Evolutionary conservation across 1,140 invertebrate genomes (phyloP).

Genomic region (Macrostomum lignano): DNA sequence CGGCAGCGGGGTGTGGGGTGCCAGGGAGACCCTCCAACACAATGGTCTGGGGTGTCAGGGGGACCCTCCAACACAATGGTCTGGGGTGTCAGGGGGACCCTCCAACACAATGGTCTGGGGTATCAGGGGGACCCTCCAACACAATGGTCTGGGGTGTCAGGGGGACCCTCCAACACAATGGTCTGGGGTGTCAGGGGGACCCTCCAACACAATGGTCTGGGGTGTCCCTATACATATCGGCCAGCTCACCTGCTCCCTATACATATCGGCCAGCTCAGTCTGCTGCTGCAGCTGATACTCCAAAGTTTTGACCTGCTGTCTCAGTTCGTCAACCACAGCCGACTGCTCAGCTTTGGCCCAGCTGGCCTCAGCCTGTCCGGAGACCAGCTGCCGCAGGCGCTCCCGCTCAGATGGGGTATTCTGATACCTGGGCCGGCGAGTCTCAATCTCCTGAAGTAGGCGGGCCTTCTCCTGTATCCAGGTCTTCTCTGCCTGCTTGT

Average conservation of each 20-base stretch:
- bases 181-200: constrained; percentile 20
- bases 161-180: neutral
- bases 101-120: constrained; percentile 13
- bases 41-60: constrained; percentile 18
- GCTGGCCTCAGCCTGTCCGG: too few relatives aligned
- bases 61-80: constrained; percentile 8
- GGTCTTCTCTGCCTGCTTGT: constrained; percentile 15
- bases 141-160: constrained; percentile 18
- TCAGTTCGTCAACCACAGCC: too few relatives aligned
- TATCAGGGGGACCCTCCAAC: constrained; percentile 11
- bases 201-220: neutral
- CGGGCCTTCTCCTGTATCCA: constrained; percentile 29
- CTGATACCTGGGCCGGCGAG: constrained; percentile 12
- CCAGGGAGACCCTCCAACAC: constrained; percentile 8
- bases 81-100: constrained; percentile 16
- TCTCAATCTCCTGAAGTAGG: constrained; percentile 11
- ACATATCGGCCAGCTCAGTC: constrained; percentile 24
- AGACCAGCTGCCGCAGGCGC: too few relatives aligned
- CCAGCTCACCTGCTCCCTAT: constrained; percentile 21
- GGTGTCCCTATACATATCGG: neutral
- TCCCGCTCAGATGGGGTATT: too few relatives aligned
- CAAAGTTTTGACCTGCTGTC: constrained; percentile 13
- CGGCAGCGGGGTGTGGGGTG: constrained; percentile 22
- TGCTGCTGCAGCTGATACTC: constrained; percentile 20
- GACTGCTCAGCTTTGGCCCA: too few relatives aligned